These are phyloP conservation scores for Acronicta alni DNA, from an alignment of 2,888 invertebrate species.

Conservation along the genomic window DNA sequence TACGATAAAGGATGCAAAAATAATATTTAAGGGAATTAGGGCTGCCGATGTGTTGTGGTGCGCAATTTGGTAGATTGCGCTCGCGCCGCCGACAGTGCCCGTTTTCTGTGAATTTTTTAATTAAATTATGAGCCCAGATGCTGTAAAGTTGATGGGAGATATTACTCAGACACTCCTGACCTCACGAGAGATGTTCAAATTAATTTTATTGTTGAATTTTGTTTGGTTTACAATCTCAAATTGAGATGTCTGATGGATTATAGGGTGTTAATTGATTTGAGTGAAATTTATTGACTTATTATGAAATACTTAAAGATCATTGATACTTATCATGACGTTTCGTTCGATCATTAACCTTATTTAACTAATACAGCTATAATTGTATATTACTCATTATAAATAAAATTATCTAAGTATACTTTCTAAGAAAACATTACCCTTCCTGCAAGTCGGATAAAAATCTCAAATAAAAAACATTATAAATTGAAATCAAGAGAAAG, in stretches of 20 bases:
- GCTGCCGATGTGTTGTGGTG: conserved; percentile 77
- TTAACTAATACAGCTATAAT: too few relatives aligned
- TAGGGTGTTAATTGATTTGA: conserved; percentile 38
- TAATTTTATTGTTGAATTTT: conserved; percentile 52
- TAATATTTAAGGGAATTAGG: conserved; percentile 86
- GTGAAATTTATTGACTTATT: conserved; percentile 24
- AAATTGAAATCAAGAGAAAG: conserved; percentile 39
- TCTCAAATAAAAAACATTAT: conserved; percentile 13
- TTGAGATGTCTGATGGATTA: conserved; percentile 46
- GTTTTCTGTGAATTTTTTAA: conserved; percentile 89
- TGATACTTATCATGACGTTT: too few relatives aligned
- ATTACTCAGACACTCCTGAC: conserved; percentile 57
- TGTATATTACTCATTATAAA: too few relatives aligned
- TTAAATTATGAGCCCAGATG: conserved; percentile 86
- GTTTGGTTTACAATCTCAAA: conserved; percentile 54
- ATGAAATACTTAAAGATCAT: conserved; percentile 6
- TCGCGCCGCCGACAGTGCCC: conserved; percentile 70
- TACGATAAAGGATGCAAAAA: conserved; percentile 85
- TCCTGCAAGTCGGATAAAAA: background rate
- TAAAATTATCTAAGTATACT: too few relatives aligned
- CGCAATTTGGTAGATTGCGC: conserved; percentile 86
- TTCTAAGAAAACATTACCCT: background rate
- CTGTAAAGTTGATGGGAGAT: conserved; percentile 77
- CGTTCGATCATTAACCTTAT: too few relatives aligned
- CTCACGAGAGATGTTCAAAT: conserved; percentile 39